Percentiles rank a stretch among this genome's conserved stretches.
These are phyloP conservation scores for Drosophila nr. fundita DNA, from an alignment of 2,888 invertebrate genomes.

Conservation along the genomic window DNA sequence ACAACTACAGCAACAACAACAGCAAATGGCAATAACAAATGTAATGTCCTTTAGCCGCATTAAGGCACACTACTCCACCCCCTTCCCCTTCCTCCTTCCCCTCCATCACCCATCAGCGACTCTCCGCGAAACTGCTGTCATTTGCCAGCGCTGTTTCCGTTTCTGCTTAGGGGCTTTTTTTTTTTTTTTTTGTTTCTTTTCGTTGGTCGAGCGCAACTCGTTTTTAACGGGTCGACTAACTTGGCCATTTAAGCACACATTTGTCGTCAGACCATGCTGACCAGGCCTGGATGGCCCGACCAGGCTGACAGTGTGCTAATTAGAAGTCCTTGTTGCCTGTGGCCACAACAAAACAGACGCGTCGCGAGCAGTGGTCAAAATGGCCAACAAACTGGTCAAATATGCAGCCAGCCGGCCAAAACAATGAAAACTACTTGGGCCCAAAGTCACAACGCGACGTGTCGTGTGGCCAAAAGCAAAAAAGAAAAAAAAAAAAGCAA, in stretches of 20 bases:
- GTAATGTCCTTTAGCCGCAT: slow-evolving; percentile 72
- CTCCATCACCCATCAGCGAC: background rate
- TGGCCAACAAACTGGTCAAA: slow-evolving; percentile 26
- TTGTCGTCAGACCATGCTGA: slow-evolving; percentile 69
- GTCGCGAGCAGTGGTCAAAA: slow-evolving; percentile 10
- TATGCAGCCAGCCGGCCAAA: slow-evolving; percentile 48
- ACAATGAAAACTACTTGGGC: slow-evolving; percentile 78
- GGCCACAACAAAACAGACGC: slow-evolving; percentile 78
- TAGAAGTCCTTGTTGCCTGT: slow-evolving; percentile 81
- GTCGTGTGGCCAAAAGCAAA: slow-evolving; percentile 16
- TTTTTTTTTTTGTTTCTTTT: slow-evolving; percentile 13
- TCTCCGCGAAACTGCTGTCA: slow-evolving; percentile 40
- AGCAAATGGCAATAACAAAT: slow-evolving; percentile 28
- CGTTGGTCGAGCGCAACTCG: slow-evolving; percentile 47
- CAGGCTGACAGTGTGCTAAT: slow-evolving; percentile 80
- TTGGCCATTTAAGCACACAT: slow-evolving; percentile 81
- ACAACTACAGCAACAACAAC: slow-evolving; percentile 34
- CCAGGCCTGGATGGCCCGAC: slow-evolving; percentile 32
- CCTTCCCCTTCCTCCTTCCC: background rate
- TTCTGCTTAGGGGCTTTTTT: slow-evolving; percentile 55
- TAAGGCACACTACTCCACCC: slow-evolving; percentile 29
- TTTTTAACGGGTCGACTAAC: slow-evolving; percentile 75
- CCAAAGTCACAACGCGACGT: slow-evolving; percentile 68
- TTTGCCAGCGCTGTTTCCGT: slow-evolving; percentile 61
- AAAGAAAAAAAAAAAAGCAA: background rate